phyloP scores from a whole-genome alignment of 1,140 invertebrate species.

The Drosophila orena region DNA sequence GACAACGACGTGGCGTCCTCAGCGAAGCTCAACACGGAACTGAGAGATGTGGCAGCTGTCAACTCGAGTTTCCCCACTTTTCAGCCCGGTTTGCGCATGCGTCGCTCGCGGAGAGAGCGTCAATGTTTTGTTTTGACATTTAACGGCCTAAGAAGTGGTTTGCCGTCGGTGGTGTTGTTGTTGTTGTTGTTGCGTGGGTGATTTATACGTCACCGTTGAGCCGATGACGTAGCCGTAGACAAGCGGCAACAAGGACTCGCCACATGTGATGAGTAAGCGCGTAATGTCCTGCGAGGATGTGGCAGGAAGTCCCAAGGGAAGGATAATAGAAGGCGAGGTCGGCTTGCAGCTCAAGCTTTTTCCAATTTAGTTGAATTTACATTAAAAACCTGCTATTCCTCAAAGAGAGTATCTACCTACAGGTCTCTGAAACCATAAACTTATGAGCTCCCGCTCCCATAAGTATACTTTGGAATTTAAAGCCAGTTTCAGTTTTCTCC shows the following conservation, averaged over 20 bases:
- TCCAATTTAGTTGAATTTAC: neutral
- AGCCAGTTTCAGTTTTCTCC: neutral
- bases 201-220: conserved; percentile 37
- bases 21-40: conserved; percentile 57
- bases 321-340: conserved; percentile 3
- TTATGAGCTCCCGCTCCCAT: too few species aligned
- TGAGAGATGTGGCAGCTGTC: conserved; percentile 49
- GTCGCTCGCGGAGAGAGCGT: conserved; percentile 15
- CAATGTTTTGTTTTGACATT: conserved; percentile 67
- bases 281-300: neutral
- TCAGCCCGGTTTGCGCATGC: conserved; percentile 25
- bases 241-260: conserved; percentile 14
- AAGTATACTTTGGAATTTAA: too few species aligned
- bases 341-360: neutral
- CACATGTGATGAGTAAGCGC: conserved; percentile 32
- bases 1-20: conserved; percentile 50
- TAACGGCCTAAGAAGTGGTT: conserved; percentile 27
- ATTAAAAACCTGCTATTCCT: too few species aligned
- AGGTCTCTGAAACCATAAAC: too few species aligned
- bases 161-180: neutral
- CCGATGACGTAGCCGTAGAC: conserved; percentile 22
- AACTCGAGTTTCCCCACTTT: conserved; percentile 18
- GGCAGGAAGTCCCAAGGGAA: conserved; percentile 12
- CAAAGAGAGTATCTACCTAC: too few species aligned
- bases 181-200: conserved; percentile 29